Evolutionary conservation across 1,140 invertebrate genomes (phyloP), one percentile per base, ranked within the genome.

Genomic region (Eupristina koningsbergeri): DNA sequence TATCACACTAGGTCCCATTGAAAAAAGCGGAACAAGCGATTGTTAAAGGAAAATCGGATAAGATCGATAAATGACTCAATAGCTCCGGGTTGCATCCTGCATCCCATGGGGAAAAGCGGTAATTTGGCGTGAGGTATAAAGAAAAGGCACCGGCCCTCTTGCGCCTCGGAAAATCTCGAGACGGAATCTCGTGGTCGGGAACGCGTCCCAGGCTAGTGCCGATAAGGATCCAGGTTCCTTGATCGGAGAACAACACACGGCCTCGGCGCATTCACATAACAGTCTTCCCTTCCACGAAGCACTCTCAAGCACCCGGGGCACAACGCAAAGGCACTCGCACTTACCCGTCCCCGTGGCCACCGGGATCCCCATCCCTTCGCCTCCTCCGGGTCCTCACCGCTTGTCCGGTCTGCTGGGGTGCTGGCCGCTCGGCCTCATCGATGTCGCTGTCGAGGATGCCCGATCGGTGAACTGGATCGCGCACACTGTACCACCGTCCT

Each of bases 341-440:
- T 92, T 91, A 92, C 91, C 91, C 90, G 91, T 91, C 87, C 90
- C 91, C 90, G 91, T 92, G 90, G 90, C 90, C 89, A 89, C 88
- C 86, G 86, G 86, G 31, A 50, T 45, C 80, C 50, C 61, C 53
- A 36, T n/a, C 75, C 45, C 58, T 5, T 73, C 39, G 39, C 47
- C 75, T 77, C 29, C 31, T n/a, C 50, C 74, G 34, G 34, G 9
- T 71, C 69, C 77, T 85, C 81, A 78, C 69, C 75, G 67, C 77
- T 79, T 74, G 77, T 80, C 69, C 77, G 13, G 53, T 47, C 80
- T 73, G 79, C 73, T 82, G 71, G 67, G 47, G 47, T 76, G 71
- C 83, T 82, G 85, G 84, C 87, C 85, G 83, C 77, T 69, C 74
- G 82, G 61, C 80, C 77, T 85, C 82, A 86, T 86, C 84, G 77